Evolutionary conservation across 2,113 vertebrate genomes (phyloP).

Genomic region (Leptocoma aspasia): DNA sequence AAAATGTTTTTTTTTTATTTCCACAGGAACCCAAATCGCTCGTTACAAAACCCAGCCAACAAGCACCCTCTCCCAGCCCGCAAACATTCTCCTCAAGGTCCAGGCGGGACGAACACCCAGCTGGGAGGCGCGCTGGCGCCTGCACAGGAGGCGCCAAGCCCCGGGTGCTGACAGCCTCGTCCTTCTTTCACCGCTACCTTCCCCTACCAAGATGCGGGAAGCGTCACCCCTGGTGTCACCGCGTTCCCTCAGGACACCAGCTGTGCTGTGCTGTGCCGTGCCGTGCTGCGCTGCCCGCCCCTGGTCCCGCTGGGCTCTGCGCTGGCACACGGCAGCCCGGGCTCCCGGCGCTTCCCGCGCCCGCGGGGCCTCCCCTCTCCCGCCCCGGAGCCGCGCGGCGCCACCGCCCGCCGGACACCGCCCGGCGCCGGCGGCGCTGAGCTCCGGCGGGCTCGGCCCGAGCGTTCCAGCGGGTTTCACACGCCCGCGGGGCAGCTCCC

Average conservation of each 20-base stretch:
- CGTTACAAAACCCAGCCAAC: background rate
- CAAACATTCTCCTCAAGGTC: too few species aligned
- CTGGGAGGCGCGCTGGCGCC: background rate
- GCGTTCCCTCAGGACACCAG: background rate
- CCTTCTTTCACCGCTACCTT: rapidly evolving
- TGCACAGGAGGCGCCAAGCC: background rate
- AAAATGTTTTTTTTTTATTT: too few species aligned
- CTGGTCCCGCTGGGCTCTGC: background rate
- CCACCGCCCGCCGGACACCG: background rate
- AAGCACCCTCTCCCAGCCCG: too few species aligned
- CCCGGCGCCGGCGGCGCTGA: background rate
- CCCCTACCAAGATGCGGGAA: background rate
- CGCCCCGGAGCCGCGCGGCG: background rate
- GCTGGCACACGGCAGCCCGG: background rate
- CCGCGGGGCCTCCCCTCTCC: background rate
- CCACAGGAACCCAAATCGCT: background rate
- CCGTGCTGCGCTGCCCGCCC: background rate
- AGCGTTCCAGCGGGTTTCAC: background rate
- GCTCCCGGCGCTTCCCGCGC: background rate
- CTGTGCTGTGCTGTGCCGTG: background rate
- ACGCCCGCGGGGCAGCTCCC: background rate
- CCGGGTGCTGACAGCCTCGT: rapidly evolving
- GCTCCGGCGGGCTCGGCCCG: background rate
- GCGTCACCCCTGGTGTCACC: background rate
- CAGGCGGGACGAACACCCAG: background rate